phyloP scores from a whole-genome alignment of 2,797 vertebrate genomes.

The Netta rufina region DNA sequence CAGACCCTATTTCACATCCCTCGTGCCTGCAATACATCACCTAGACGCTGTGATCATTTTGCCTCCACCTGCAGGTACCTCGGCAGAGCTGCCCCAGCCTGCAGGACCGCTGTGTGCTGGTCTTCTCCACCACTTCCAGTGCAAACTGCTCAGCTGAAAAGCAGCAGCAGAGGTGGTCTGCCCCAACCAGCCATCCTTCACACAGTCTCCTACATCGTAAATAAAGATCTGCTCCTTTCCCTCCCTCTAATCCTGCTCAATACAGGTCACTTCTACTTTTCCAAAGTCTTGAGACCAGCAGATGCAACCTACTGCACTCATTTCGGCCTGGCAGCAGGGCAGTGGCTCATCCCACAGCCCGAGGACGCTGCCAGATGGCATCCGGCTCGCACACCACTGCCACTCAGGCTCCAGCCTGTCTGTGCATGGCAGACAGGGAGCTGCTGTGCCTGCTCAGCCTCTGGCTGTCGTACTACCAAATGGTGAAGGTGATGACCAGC shows the following conservation, averaged over 20 bases:
- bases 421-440: neutral
- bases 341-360: neutral
- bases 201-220: neutral
- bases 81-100: neutral
- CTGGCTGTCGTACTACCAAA: neutral
- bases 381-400: neutral
- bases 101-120: neutral
- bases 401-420: neutral
- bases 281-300: neutral
- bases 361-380: slow-evolving; percentile 48
- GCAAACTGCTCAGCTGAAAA: neutral
- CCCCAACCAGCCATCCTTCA: neutral
- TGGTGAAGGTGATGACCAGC: neutral
- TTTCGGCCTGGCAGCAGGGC: slow-evolving; percentile 24
- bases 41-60: neutral
- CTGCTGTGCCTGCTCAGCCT: neutral
- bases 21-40: slow-evolving; percentile 15
- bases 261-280: neutral
- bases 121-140: neutral
- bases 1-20: neutral
- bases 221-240: neutral
- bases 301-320: slow-evolving; percentile 6
- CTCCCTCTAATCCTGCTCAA: neutral
- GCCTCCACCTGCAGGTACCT: neutral
- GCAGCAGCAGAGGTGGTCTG: neutral